A percentile compares a stretch with the other conserved stretches of the same genome.
Conservation (phyloP, 2,113 vertebrate genomes). For the Sander vitreus region DNA sequence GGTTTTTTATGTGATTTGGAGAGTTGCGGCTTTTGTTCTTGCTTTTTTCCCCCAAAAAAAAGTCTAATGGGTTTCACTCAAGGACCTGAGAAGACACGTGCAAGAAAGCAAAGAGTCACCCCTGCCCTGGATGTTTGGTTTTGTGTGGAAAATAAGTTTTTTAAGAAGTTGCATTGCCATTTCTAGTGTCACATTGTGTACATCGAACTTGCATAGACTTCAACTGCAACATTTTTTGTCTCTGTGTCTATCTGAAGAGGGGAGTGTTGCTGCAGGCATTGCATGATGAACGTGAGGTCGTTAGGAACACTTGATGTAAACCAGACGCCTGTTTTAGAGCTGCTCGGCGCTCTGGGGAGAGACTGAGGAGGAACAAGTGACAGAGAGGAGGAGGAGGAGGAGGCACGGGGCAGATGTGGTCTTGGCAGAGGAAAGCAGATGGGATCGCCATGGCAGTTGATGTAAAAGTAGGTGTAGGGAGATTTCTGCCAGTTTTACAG, state of each 20-base stretch:
- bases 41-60: no score
- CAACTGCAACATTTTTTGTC: neutral
- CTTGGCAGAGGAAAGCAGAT: constrained; percentile 50
- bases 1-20: no score
- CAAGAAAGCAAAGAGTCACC: neutral
- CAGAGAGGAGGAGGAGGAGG: constrained; percentile 37
- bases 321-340: constrained; percentile 64
- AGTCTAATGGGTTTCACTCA: no score
- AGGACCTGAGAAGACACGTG: no score
- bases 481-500: constrained; percentile 36
- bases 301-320: constrained; percentile 74
- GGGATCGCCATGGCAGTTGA: constrained; percentile 40
- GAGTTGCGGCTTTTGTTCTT: no score
- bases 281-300: constrained; percentile 53
- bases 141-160: neutral
- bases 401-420: constrained; percentile 34
- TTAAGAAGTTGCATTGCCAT: neutral
- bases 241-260: constrained; percentile 32
- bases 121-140: neutral
- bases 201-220: neutral
- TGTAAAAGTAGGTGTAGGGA: constrained; percentile 31
- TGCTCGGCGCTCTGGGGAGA: constrained; percentile 44
- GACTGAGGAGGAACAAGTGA: constrained; percentile 42
- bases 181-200: neutral
- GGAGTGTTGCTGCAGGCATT: constrained; percentile 29